A percentile compares a stretch with the other conserved stretches of the same genome.
Conservation (phyloP, 2,797 vertebrate genomes). For the Rhinoraja longicauda region DNA sequence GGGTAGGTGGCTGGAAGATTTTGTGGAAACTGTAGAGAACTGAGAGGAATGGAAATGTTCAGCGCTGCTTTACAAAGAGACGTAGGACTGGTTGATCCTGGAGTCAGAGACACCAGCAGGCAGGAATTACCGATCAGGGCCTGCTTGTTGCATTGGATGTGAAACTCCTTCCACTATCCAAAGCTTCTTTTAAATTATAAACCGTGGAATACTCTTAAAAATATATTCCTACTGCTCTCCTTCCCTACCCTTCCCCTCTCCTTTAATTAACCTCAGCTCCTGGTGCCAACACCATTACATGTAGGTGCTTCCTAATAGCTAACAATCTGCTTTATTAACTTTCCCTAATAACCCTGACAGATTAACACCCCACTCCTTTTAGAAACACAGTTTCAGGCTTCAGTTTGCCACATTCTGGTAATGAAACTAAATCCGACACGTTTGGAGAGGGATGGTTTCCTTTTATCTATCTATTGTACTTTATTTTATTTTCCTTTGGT, state of each 20-base stretch:
- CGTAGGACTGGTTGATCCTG: conserved; percentile 32
- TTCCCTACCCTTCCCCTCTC: not conserved
- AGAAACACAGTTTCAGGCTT: conserved; percentile 38
- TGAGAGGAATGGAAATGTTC: not conserved
- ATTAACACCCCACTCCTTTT: conserved; percentile 53
- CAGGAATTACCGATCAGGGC: not conserved
- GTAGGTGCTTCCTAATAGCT: conserved; percentile 44
- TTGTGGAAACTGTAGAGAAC: not conserved
- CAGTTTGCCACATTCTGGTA: conserved; percentile 35
- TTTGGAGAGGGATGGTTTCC: conserved; percentile 30
- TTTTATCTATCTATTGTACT: not conserved
- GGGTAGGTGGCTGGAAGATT: not conserved
- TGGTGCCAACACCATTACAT: conserved; percentile 23
- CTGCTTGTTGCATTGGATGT: conserved; percentile 31
- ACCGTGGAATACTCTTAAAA: conserved; percentile 10
- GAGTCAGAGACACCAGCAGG: not conserved
- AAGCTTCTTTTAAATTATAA: conserved; percentile 22
- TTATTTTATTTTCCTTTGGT: not conserved
- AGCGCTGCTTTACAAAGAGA: not conserved
- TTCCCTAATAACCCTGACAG: conserved; percentile 68
- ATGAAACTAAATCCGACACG: not conserved
- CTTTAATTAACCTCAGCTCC: conserved; percentile 26
- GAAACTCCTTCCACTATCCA: conserved; percentile 26
- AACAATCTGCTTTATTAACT: conserved; percentile 76
- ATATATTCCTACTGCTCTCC: conserved; percentile 1